These are phyloP conservation scores for Orthonevra nobilis DNA, from an alignment of 2,888 invertebrate species.

Conservation along the genomic window DNA sequence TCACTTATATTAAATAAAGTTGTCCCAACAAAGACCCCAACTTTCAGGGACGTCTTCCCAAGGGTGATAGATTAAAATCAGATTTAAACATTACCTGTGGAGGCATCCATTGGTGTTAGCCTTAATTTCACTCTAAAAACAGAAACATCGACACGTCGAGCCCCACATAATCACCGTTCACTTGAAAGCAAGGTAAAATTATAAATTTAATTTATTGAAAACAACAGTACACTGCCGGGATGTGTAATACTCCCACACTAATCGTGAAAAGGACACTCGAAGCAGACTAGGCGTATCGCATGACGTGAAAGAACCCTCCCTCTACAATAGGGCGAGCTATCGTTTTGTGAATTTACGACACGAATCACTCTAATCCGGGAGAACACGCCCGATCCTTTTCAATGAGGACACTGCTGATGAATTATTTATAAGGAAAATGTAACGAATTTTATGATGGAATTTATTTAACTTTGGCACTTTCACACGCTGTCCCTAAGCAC, in stretches of 20 bases:
- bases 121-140: too few relatives aligned
- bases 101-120: slow-evolving; percentile 32
- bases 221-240: too few relatives aligned
- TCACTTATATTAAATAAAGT: too few relatives aligned
- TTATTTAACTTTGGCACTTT: slow-evolving; percentile 13
- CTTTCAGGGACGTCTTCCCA: too few relatives aligned
- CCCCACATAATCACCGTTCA: slow-evolving; percentile 27
- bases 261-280: slow-evolving; percentile 32
- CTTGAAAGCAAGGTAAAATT: slow-evolving; percentile 2
- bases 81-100: slow-evolving; percentile 43
- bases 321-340: too few relatives aligned
- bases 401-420: slow-evolving; percentile 31
- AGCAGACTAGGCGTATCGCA: slow-evolving; percentile 1
- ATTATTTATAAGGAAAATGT: slow-evolving; percentile 56
- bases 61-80: too few relatives aligned
- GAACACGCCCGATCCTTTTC: slow-evolving; percentile 31
- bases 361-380: slow-evolving; percentile 23
- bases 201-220: too few relatives aligned
- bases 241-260: too few relatives aligned
- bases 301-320: background rate
- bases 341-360: slow-evolving; percentile 15
- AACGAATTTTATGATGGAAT: slow-evolving; percentile 25
- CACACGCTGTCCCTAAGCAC: background rate
- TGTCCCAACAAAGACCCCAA: too few relatives aligned
- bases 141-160: slow-evolving; percentile 6